Evolutionary conservation across 37 sponge, comb jelly and placozoan genomes (phyloP).

Genomic region (Diacarnus erythraeanus): DNA sequence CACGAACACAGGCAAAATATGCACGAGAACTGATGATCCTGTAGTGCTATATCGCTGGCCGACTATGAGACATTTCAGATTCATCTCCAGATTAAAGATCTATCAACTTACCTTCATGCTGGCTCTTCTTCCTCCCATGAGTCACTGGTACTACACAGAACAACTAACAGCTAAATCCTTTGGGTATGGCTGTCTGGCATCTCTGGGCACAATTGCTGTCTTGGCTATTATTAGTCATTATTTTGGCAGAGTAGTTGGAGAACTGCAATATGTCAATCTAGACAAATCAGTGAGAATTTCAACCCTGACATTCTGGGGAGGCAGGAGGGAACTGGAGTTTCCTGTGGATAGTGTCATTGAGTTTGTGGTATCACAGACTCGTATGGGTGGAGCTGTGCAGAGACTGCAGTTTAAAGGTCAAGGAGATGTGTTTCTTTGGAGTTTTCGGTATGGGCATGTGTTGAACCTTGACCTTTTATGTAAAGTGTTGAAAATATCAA

Average conservation of each 20-base stretch:
- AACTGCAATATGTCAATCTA: slow-evolving; percentile 3
- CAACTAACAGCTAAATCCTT: slow-evolving; percentile 25
- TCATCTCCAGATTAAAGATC: slow-evolving; percentile 70
- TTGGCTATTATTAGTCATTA: slow-evolving; percentile 48
- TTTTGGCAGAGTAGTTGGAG: slow-evolving; percentile 65
- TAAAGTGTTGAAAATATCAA: not conserved
- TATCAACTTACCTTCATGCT: slow-evolving; percentile 56
- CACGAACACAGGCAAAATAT: too few relatives aligned
- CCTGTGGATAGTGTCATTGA: slow-evolving; percentile 26
- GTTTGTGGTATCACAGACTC: slow-evolving; percentile 18
- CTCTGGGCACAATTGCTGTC: slow-evolving; percentile 42
- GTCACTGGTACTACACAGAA: slow-evolving; percentile 41
- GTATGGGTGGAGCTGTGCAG: slow-evolving; percentile 16
- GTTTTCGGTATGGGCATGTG: slow-evolving; percentile 47
- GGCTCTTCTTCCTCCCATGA: slow-evolving; percentile 38
- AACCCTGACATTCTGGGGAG: slow-evolving; percentile 73
- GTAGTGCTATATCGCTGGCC: slow-evolving; percentile 65
- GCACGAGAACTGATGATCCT: not conserved
- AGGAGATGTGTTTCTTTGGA: slow-evolving; percentile 26
- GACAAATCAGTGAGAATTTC: slow-evolving; percentile 30
- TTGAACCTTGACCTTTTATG: slow-evolving; percentile 10
- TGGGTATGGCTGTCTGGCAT: slow-evolving; percentile 22
- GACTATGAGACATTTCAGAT: slow-evolving; percentile 56
- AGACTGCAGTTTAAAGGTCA: slow-evolving; percentile 18
- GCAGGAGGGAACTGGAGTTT: slow-evolving; percentile 21